Percentiles rank a stretch among this genome's conserved stretches.
These are phyloP conservation scores for Beroe forskalii DNA, from an alignment of 37 sponge, comb jelly and placozoan species.

Conservation along the genomic window DNA sequence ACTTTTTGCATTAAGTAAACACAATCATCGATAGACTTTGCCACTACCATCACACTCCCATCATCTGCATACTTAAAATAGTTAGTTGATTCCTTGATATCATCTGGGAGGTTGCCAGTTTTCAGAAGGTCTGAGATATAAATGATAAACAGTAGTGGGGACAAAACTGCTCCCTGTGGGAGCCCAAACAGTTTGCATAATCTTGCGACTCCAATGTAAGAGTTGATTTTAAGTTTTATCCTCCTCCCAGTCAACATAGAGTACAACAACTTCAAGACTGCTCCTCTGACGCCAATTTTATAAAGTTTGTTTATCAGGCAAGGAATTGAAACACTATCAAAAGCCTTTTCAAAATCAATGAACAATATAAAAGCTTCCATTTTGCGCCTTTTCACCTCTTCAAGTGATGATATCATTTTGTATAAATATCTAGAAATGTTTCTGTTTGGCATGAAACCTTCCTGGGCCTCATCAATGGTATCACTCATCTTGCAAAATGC, in stretches of 20 bases:
- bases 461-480: no score
- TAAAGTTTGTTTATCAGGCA: background rate
- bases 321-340: no score
- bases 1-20: no score
- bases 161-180: background rate
- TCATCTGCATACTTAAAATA: background rate
- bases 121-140: background rate
- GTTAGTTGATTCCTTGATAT: background rate
- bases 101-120: background rate
- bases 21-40: no score
- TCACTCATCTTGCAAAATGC: no score
- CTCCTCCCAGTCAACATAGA: background rate
- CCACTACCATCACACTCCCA: no score
- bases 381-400: no score
- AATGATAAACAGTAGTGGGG: background rate
- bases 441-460: no score
- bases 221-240: background rate
- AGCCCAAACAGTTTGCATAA: background rate
- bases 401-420: no score
- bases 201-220: background rate
- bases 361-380: no score
- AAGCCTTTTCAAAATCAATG: no score
- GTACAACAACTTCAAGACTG: background rate
- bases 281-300: background rate
- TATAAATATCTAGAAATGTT: no score